Evolutionary conservation across 2,113 vertebrate genomes (phyloP).

Genomic region (Aphelocoma coerulescens): DNA sequence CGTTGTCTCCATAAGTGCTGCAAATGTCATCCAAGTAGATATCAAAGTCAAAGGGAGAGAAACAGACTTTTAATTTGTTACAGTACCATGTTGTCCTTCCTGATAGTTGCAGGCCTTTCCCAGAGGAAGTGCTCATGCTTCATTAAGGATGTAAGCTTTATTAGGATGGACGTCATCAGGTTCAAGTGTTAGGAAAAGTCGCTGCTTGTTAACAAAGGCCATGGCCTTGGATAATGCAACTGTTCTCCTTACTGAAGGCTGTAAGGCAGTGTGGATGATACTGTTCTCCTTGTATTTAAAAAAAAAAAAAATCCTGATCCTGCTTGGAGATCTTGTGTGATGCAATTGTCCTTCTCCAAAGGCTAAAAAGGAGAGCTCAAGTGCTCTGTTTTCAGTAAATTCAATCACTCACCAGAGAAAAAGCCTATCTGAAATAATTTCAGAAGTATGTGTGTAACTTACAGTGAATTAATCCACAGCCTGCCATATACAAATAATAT

Average conservation of each 20-base stretch:
- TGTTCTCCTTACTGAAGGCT: neutral
- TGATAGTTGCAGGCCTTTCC: conserved; percentile 42
- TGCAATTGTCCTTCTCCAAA: neutral
- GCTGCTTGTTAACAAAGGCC: conserved; percentile 12
- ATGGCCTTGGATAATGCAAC: neutral
- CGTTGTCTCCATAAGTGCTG: neutral
- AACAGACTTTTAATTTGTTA: conserved; percentile 48
- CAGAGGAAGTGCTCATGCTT: conserved; percentile 50
- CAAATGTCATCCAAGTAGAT: conserved; percentile 52
- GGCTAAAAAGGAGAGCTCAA: neutral
- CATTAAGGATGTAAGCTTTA: conserved; percentile 60
- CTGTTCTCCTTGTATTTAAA: neutral
- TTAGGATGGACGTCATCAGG: conserved; percentile 42
- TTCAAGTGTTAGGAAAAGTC: conserved; percentile 52
- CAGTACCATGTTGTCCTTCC: conserved; percentile 37
- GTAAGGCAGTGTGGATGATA: neutral
- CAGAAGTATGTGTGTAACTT: neutral
- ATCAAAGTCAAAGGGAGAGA: conserved; percentile 52
- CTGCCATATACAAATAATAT: neutral
- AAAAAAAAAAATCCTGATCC: neutral
- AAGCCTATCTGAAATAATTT: neutral
- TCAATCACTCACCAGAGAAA: neutral
- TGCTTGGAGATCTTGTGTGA: neutral
- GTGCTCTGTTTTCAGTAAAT: neutral
- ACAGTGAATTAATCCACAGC: neutral